phyloP scores from a whole-genome alignment of 1,140 invertebrate genomes.

The Catajapyx aquilonaris region DNA sequence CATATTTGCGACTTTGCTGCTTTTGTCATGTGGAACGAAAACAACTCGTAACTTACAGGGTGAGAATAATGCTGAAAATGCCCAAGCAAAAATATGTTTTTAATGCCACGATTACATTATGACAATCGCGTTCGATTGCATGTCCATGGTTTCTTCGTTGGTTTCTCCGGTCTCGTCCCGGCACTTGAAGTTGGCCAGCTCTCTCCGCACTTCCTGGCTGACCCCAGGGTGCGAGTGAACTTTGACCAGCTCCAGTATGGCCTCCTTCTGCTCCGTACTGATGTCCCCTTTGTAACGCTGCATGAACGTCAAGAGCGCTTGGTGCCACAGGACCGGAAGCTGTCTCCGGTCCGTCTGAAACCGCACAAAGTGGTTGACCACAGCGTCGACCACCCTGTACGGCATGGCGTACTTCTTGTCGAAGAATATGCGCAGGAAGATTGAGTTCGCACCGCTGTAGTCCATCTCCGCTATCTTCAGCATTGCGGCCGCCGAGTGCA shows the following conservation, averaged over 20 bases:
- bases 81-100: too few relatives aligned
- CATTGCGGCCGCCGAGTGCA: conserved; percentile 91
- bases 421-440: conserved; percentile 82
- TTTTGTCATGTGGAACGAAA: too few relatives aligned
- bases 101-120: too few relatives aligned
- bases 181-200: conserved; percentile 60
- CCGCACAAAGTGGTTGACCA: conserved; percentile 90
- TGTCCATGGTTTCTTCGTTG: too few relatives aligned
- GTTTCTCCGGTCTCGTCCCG: too few relatives aligned
- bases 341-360: conserved; percentile 62
- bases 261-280: conserved; percentile 75
- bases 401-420: conserved; percentile 98
- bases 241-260: conserved; percentile 51
- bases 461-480: conserved; percentile 94
- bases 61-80: too few relatives aligned
- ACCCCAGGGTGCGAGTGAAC: conserved; percentile 62
- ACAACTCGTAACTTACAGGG: too few relatives aligned
- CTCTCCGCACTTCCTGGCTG: conserved; percentile 62
- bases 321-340: conserved; percentile 93
- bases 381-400: conserved; percentile 81
- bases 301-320: conserved; percentile 78
- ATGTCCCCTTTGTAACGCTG: conserved; percentile 92
- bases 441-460: conserved; percentile 91
- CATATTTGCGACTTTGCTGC: too few relatives aligned
- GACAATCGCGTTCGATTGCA: too few relatives aligned